Base-by-base conservation (phyloP, 2,113 vertebrate species). In the Bothrops jararaca region DNA sequence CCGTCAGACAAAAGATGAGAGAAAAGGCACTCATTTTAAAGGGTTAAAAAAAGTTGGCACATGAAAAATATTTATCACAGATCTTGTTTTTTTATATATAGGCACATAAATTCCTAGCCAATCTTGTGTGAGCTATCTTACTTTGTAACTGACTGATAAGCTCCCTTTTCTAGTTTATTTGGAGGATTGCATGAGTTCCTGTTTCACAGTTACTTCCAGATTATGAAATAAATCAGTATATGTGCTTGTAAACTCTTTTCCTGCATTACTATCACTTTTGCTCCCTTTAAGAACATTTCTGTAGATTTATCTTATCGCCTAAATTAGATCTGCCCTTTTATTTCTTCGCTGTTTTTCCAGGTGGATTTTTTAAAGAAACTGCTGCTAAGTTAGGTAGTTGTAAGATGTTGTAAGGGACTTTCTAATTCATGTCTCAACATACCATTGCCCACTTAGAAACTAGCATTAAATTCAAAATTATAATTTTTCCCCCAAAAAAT, bases 221-320 rank as follows among this genome's bases (percentile, higher is more conserved):
- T 64, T 0, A 29, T 24, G 0, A 12, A 92, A 42, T 20, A 0
- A 80, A 57, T 80, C 20, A 53, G 3, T 12, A 0, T 48, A 39
- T 0, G 2, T 69, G 0, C 42, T 92, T 29, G n/a, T 54, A 1
- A 74, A 56, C 45, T 86, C 88, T n/a, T 53, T 89, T 50, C 1
- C 85, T 92, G 26, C 11, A 23, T 7, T 60, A 45, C 13, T 87
- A n/a, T 52, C 8, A 6, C 24, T 56, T 89, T 58, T 48, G 5
- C 12, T 89, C 57, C 39, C 10, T 88, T 89, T 50, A 23, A 20
- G 86, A 50, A 88, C 64, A 92, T 92, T 45, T 52, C 34, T 74
- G 45, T 39, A 54, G 48, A 5, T 88, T 18, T 39, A 22, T 20
- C 7, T 18, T 39, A 22, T 20, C 7, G 1, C 74, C 34, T 80